Percentiles rank a stretch among this genome's conserved stretches.
Evolutionary conservation across 1,140 invertebrate species (phyloP).

Genomic region (Achroia grisella): DNA sequence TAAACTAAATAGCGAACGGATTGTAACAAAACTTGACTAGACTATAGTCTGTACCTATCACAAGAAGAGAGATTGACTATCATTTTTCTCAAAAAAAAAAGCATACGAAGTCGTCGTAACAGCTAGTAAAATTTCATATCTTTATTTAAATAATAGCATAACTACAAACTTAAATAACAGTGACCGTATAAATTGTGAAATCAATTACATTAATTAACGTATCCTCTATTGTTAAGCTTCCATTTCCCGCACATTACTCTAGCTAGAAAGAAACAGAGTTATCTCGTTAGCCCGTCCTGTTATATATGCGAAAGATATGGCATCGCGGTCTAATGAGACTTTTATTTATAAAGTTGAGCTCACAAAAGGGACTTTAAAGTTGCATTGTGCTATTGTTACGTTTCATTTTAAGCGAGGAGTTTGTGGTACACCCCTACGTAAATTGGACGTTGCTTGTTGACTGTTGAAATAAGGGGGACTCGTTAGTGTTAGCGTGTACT

Average conservation of each 20-base stretch:
- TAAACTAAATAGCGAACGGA: too few relatives aligned
- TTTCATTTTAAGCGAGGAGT: constrained; percentile 60
- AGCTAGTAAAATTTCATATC: too few relatives aligned
- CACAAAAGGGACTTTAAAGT: constrained; percentile 56
- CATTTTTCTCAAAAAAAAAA: too few relatives aligned
- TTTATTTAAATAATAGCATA: too few relatives aligned
- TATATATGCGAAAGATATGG: constrained; percentile 56
- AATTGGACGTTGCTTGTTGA: constrained; percentile 45
- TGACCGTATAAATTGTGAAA: too few relatives aligned
- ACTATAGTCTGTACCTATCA: too few relatives aligned
- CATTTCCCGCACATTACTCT: constrained; percentile 9
- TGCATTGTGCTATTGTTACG: constrained; percentile 65
- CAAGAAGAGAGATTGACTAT: too few relatives aligned
- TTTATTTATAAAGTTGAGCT: constrained; percentile 63
- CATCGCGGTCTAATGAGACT: constrained; percentile 58
- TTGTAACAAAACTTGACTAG: too few relatives aligned
- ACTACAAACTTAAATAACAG: too few relatives aligned
- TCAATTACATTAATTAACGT: constrained; percentile 4
- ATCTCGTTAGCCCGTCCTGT: constrained; percentile 44
- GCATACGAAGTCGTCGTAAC: too few relatives aligned
- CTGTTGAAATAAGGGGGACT: constrained; percentile 39
- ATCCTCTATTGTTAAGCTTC: constrained; percentile 10
- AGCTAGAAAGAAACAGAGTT: constrained; percentile 23
- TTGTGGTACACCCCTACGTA: constrained; percentile 56
- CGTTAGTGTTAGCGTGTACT: constrained; percentile 36